Percentiles rank a stretch among this genome's conserved stretches.
Evolutionary conservation across 2,113 vertebrate genomes (phyloP).

Genomic region (Pituophis catenifer): DNA sequence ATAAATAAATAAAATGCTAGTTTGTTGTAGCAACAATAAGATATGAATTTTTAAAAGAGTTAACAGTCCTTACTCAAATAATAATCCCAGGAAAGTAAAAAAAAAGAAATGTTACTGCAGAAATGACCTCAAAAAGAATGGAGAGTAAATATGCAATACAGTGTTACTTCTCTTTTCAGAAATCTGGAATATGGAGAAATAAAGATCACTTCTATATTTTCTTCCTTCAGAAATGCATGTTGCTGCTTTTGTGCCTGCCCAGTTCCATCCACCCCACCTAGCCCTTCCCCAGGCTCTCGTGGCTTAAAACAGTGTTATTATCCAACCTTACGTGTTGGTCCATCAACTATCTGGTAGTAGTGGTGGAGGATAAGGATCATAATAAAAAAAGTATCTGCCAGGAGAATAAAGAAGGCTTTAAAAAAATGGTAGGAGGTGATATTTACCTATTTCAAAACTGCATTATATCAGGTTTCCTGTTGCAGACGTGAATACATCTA

Average conservation of each 20-base stretch:
- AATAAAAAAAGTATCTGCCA: not conserved
- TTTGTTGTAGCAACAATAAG: not conserved
- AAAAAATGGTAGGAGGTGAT: not conserved
- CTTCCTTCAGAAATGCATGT: not conserved
- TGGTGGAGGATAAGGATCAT: not conserved
- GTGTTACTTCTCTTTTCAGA: not conserved
- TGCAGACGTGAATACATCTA: not conserved
- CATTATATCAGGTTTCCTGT: not conserved
- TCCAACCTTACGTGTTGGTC: not conserved
- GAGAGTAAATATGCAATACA: not conserved
- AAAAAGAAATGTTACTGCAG: not conserved
- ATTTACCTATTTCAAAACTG: not conserved
- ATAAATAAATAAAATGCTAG: not conserved
- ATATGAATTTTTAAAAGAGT: not conserved
- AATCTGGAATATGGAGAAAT: not conserved
- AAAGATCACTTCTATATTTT: not conserved
- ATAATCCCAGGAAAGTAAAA: no score
- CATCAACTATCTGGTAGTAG: not conserved
- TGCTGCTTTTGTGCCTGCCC: not conserved
- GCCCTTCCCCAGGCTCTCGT: not conserved
- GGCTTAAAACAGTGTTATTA: not conserved
- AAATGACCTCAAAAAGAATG: not conserved
- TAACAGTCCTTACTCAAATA: not conserved
- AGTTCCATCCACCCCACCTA: not conserved
- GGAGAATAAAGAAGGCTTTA: not conserved